These are phyloP conservation scores for Phalangium opilio DNA, from an alignment of 2,888 invertebrate species.

Conservation along the genomic window DNA sequence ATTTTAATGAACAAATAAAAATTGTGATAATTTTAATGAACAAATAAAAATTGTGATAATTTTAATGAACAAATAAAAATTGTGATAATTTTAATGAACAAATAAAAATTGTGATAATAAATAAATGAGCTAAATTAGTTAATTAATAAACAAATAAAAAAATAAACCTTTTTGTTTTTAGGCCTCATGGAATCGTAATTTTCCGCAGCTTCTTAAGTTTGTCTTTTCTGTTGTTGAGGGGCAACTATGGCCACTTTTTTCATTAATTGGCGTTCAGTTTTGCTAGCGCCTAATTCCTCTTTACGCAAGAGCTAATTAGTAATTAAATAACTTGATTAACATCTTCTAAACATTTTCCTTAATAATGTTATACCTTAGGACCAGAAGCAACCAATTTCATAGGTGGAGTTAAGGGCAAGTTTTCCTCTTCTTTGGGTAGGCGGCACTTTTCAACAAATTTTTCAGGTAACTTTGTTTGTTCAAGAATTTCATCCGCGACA, in stretches of 20 bases:
- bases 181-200: not conserved
- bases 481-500: conserved; percentile 29
- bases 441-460: not conserved
- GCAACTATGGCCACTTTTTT: conserved; percentile 6
- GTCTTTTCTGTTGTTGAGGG: conserved; percentile 9
- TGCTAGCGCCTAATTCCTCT: conserved; percentile 29
- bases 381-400: conserved; percentile 30
- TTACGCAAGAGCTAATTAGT: conserved; percentile 29
- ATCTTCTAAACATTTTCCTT: not conserved
- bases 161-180: not conserved
- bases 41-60: too few relatives aligned
- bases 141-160: too few relatives aligned
- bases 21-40: too few relatives aligned
- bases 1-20: too few relatives aligned
- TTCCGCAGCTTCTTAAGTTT: conserved; percentile 4
- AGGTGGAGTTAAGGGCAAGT: conserved; percentile 9
- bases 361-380: conserved; percentile 22
- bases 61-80: too few relatives aligned
- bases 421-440: conserved; percentile 12
- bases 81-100: too few relatives aligned
- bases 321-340: too few relatives aligned
- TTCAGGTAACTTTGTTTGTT: conserved; percentile 25
- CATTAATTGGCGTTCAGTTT: conserved; percentile 21
- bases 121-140: too few relatives aligned
- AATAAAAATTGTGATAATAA: too few relatives aligned